Evolutionary conservation across 2,888 invertebrate genomes (phyloP).

Genomic region (Oasisia sp.): DNA sequence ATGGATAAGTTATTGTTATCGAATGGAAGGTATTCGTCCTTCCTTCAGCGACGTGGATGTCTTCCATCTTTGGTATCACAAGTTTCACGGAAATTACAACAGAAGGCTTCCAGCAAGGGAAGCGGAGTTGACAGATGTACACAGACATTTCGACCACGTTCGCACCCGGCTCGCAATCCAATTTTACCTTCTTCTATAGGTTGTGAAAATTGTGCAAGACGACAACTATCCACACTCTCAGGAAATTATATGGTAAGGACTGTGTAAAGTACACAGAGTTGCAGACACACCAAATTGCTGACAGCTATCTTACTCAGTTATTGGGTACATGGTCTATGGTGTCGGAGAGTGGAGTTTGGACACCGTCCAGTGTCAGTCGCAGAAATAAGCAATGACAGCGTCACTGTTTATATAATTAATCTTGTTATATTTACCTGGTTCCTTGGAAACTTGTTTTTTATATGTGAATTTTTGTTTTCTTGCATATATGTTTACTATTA

Average conservation of each 20-base stretch:
- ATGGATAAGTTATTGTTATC: background rate
- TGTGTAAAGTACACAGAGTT: background rate
- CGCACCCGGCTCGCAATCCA: background rate
- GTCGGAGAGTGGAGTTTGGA: too few species aligned
- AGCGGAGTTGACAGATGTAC: background rate
- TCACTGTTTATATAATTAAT: too few species aligned
- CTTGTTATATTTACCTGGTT: too few species aligned
- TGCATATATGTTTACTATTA: too few species aligned
- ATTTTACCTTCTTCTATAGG: background rate
- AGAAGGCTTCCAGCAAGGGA: background rate
- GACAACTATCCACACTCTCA: background rate
- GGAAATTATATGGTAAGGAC: slow-evolving; percentile 1
- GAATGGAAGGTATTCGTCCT: background rate
- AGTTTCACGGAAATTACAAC: slow-evolving; percentile 10
- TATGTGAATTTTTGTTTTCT: too few species aligned
- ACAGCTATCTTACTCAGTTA: too few species aligned
- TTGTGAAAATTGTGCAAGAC: background rate
- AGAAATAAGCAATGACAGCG: too few species aligned
- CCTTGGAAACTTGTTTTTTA: too few species aligned
- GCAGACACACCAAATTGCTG: too few species aligned
- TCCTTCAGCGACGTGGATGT: background rate
- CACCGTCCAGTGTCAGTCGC: too few species aligned
- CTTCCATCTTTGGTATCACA: background rate
- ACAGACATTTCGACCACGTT: slow-evolving; percentile 13
- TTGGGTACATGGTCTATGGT: too few species aligned